Conservation (phyloP, 2,113 vertebrate species). For the Gracilinanus agilis region DNA sequence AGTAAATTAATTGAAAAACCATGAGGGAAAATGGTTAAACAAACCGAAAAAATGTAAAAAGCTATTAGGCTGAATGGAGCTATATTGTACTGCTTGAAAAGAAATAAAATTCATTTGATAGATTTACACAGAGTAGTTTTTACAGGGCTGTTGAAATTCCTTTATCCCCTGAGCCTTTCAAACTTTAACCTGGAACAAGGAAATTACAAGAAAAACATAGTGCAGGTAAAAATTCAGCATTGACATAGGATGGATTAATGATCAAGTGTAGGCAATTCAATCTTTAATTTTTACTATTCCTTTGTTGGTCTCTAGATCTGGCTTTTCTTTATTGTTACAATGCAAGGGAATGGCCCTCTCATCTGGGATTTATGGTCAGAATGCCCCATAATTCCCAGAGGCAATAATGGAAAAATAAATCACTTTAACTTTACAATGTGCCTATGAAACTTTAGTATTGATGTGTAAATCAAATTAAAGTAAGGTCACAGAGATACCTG, state of each 20-base stretch:
- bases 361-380: slow-evolving; percentile 60
- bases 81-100: slow-evolving; percentile 12
- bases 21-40: background rate
- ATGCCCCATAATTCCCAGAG: slow-evolving; percentile 64
- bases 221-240: slow-evolving; percentile 6
- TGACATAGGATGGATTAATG: slow-evolving; percentile 36
- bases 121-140: slow-evolving; percentile 17
- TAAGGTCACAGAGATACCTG: slow-evolving; percentile 67
- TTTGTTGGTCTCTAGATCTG: slow-evolving; percentile 48
- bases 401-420: slow-evolving; percentile 74
- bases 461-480: slow-evolving; percentile 75
- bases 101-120: background rate
- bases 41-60: background rate
- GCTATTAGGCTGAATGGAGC: background rate
- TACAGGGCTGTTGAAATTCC: background rate
- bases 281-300: slow-evolving; percentile 27
- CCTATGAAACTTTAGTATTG: slow-evolving; percentile 66
- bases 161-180: background rate
- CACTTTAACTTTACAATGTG: slow-evolving; percentile 63
- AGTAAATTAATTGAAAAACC: background rate
- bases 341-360: slow-evolving; percentile 33
- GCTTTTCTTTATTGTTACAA: slow-evolving; percentile 57
- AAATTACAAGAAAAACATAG: slow-evolving; percentile 12
- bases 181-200: slow-evolving; percentile 6
- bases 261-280: slow-evolving; percentile 35